Base-by-base conservation (phyloP, 2,797 vertebrate species). In the Phrynocephalus forsythii region DNA sequence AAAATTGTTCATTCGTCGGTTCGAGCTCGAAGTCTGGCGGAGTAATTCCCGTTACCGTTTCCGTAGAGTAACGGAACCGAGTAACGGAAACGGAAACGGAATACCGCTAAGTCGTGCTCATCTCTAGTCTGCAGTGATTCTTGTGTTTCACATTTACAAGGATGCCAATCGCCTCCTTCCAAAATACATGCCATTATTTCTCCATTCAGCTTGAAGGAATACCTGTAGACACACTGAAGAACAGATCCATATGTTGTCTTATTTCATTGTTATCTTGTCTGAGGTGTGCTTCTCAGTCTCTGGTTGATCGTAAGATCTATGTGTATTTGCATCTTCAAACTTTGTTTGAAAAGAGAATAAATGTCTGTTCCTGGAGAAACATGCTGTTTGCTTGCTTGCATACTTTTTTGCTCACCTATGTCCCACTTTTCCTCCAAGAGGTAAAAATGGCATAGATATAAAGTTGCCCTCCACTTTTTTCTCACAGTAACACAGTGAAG, bases 191-290 rank as follows among this genome's bases (percentile, higher is more conserved):
- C 84, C 93, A 91, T 95, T 93, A 90, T 91, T 95, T 91, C 75
- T 93, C 90, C 15, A 88, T 92, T 93, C 95, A 83, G 90, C 92
- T 94, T 90, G 89, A 90, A 93, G 94, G 88, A 86, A 88, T 94
- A 93, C 88, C 79, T 92, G 85, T 92, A 94, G 83, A 91, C 33
- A 89, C 88, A 94, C 95, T 93, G 93, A 92, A 92, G 90, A 95
- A 94, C 84, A 86, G 56, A 94, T 91, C 94, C 84, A 81, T 92
- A 88, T 83, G 48, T 13, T 90, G 87, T 82, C 84, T 89, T 85
- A 69, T 87, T 94, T 92, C 30, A 66, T 85, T 92, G 26, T 89
- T 79, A 82, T 60, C n/a, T 88, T 76, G 73, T 38, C 86, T 86
- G 20, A 84, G 52, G 71, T 88, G 79, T 68, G 66, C 89, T 85